Base-by-base conservation (phyloP, 2,888 invertebrate genomes). In the Andrena fulva region DNA sequence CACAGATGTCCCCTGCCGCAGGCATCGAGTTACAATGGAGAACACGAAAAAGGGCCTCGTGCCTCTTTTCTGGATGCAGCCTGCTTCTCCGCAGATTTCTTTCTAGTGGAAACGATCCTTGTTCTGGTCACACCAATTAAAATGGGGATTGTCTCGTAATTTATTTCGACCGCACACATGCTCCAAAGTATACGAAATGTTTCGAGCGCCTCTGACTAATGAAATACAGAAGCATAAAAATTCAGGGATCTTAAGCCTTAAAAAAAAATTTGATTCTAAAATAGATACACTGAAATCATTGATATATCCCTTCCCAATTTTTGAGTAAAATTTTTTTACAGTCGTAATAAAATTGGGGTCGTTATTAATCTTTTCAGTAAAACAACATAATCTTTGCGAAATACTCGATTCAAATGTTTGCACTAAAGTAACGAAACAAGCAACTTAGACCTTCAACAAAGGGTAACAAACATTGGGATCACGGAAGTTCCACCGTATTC, bases 11-110 rank as follows among this genome's bases (percentile, higher is more conserved):
- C 76, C 62, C 27, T 63, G 12, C 16, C 33, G 0, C 59, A 64
- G 78, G 86, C 80, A 63, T 87, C 86, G 66, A 24, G 27, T 87
- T 87, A 86, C 87, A 8, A 50, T 31, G 54, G 42, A 4, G 66
- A 60, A 62, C 77, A 77, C 63, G 68, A 42, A 60, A 71, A 76
- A 77, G 24, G 64, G 10, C 56, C 42, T 24, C 63, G 56, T 56
- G 7, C n/a, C 71, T 48, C 27, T 62, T 68, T 68, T 72, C 48
- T 12, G 50, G 64, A 59, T 6, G 59, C 60, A 60, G 42, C 64
- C 42, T 63, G 16, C 20, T 42, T 54, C 56, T 71, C 66, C 50
- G 31, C 56, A 27, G 71, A 63, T 80, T 80, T 82, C 67, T 56
- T 71, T 74, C 42, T 7, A 42, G 24, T 16, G 54, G 50, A n/a